Conservation (phyloP, 2,113 vertebrate species). For the Lonchura striata region DNA sequence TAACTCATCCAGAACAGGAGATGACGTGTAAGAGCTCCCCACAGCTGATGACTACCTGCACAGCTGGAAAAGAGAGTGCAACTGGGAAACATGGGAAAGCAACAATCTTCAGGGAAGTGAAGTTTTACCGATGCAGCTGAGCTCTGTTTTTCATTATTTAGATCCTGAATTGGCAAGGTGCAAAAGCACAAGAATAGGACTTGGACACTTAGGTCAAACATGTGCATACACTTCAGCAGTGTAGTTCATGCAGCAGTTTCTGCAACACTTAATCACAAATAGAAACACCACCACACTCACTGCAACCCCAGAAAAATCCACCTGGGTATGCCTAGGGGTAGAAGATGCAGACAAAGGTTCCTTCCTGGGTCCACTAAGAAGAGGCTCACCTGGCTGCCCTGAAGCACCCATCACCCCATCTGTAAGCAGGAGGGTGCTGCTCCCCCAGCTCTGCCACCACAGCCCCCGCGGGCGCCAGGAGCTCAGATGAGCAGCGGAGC, state of each 20-base stretch:
- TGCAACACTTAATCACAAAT: neutral
- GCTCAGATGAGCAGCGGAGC: neutral
- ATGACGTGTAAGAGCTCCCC: neutral
- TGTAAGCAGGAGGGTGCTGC: neutral
- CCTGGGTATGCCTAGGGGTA: neutral
- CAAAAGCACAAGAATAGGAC: neutral
- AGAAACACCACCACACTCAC: neutral
- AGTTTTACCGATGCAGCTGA: neutral
- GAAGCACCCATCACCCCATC: fast-evolving
- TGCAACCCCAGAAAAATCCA: neutral
- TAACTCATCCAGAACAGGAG: neutral
- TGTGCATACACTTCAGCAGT: neutral
- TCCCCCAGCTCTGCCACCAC: neutral
- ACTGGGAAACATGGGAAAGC: neutral
- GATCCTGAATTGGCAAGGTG: neutral
- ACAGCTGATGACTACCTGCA: neutral
- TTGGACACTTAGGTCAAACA: neutral
- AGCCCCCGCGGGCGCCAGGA: fast-evolving
- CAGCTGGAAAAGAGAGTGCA: neutral
- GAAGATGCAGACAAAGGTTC: neutral
- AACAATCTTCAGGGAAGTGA: neutral
- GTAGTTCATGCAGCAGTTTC: neutral
- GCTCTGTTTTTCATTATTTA: neutral
- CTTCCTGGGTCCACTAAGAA: neutral
- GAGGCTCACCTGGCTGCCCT: neutral